Percentiles rank a stretch among this genome's conserved stretches.
Evolutionary conservation across 1,140 invertebrate genomes (phyloP).

Genomic region (Temnothorax longispinosus): DNA sequence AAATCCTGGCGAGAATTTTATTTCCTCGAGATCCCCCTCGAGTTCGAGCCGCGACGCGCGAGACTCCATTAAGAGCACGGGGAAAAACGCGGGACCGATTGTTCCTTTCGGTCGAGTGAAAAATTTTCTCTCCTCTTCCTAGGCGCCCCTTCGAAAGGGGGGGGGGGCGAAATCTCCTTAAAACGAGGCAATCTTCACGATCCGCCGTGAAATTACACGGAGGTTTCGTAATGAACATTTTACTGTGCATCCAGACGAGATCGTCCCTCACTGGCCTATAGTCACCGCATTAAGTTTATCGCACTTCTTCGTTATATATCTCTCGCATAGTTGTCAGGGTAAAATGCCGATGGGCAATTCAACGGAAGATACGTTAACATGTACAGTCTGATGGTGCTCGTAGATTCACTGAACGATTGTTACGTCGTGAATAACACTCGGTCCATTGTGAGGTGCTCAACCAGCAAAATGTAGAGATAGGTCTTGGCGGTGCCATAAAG

Average conservation of each 20-base stretch:
- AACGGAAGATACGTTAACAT: not conserved
- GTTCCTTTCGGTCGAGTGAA: conserved; percentile 66
- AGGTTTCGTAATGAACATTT: conserved; percentile 36
- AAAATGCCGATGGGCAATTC: conserved; percentile 41
- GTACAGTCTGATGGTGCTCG: not conserved
- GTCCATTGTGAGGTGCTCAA: conserved; percentile 51
- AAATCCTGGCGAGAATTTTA: conserved; percentile 55
- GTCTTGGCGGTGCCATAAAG: conserved; percentile 45
- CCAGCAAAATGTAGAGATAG: conserved; percentile 61
- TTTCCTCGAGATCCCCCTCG: conserved; percentile 25
- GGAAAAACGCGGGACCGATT: conserved; percentile 38
- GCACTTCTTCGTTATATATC: not conserved
- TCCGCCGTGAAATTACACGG: conserved; percentile 61
- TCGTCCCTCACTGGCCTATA: conserved; percentile 40
- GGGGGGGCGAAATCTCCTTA: not conserved
- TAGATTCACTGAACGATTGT: conserved; percentile 50
- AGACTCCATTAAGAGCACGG: conserved; percentile 46
- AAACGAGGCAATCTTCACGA: conserved; percentile 54
- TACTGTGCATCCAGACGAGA: conserved; percentile 34
- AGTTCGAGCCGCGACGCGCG: not conserved
- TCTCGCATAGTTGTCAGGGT: not conserved
- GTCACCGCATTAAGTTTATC: conserved; percentile 58
- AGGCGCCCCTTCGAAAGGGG: not conserved
- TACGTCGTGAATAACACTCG: conserved; percentile 22
- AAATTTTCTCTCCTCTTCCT: conserved; percentile 49